Conservation (phyloP, 2,888 invertebrate species). For the Aspidiotus rigidus region DNA sequence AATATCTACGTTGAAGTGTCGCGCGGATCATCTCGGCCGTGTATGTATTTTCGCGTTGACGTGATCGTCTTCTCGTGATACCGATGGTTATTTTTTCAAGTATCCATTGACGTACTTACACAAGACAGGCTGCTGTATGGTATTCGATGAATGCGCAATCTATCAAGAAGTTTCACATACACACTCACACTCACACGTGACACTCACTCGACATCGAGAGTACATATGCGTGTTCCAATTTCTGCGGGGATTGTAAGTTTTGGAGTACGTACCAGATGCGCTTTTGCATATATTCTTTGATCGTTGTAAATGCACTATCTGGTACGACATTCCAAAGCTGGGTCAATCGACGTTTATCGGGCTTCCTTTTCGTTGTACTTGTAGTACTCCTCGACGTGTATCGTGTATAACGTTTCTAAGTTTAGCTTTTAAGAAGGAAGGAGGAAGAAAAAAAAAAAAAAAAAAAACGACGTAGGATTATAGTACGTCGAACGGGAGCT, state of each 20-base stretch:
- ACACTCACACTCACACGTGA: not conserved
- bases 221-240: not conserved
- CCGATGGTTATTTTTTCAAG: conserved; percentile 7
- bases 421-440: too few species aligned
- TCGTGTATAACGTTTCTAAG: not conserved
- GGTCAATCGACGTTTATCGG: conserved; percentile 16
- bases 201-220: too few species aligned
- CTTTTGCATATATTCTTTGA: conserved; percentile 68
- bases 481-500: too few species aligned
- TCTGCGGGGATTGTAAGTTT: conserved; percentile 46
- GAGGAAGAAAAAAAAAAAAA: too few species aligned
- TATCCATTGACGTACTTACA: not conserved
- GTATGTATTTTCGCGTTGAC: not conserved
- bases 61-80: not conserved
- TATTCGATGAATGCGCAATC: not conserved
- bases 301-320: conserved; percentile 99
- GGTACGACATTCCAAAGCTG: conserved; percentile 80
- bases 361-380: not conserved
- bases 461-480: too few species aligned
- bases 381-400: not conserved
- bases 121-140: not conserved
- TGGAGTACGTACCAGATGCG: conserved; percentile 97
- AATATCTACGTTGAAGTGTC: too few species aligned
- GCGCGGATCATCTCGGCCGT: too few species aligned
- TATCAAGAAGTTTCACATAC: not conserved